phyloP scores from a whole-genome alignment of 92 coral and sea anemone species.

The Zoanthus solanderi region DNA sequence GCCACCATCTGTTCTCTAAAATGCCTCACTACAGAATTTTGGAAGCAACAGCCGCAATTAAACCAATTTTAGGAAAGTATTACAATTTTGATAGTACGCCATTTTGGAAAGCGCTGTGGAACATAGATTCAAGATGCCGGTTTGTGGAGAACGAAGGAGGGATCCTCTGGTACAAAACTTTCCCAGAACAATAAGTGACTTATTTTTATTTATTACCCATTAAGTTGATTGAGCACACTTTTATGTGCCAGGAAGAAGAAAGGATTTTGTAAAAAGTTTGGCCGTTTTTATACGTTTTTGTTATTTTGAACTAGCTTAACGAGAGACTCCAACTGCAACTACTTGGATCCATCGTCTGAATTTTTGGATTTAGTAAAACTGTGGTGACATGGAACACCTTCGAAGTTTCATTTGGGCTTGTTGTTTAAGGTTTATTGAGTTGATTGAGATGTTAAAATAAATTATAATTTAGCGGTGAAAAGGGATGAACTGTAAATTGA shows the following conservation, averaged over 20 bases:
- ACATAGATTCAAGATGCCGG: constrained; percentile 80
- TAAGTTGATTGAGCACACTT: not conserved
- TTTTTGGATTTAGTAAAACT: too few species aligned
- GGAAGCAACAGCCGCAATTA: constrained; percentile 82
- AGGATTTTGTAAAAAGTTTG: not conserved
- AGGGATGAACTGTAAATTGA: too few species aligned
- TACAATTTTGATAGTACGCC: constrained; percentile 84
- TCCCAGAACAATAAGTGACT: constrained; percentile 68
- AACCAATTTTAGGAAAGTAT: constrained; percentile 78
- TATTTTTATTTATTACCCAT: constrained; percentile 14
- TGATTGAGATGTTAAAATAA: too few species aligned
- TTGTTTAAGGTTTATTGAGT: too few species aligned
- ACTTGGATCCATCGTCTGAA: too few species aligned
- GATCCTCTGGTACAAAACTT: constrained; percentile 77
- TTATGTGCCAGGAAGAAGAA: too few species aligned
- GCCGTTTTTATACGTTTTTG: too few species aligned
- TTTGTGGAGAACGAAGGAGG: constrained; percentile 86
- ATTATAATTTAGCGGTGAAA: too few species aligned
- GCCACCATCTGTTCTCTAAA: constrained; percentile 80
- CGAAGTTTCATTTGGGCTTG: too few species aligned
- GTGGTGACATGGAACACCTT: too few species aligned
- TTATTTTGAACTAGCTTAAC: too few species aligned
- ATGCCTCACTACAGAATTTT: constrained; percentile 89
- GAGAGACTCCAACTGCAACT: too few species aligned
- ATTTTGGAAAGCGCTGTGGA: constrained; percentile 87